Base-by-base conservation (phyloP, 2,888 invertebrate species). In the Autographa pulchrina region DNA sequence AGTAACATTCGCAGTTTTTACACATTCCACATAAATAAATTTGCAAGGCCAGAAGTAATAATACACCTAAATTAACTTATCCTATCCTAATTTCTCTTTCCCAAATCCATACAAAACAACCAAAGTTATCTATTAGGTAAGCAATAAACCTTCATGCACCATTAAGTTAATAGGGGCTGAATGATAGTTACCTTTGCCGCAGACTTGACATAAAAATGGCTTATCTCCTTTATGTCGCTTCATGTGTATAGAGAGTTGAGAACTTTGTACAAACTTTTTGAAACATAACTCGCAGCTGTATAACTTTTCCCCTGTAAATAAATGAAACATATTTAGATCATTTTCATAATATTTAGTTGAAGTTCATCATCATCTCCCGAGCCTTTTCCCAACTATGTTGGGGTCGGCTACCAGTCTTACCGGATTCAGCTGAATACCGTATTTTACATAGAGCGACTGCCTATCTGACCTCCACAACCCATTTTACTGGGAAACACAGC, bases 221-320 rank as follows among this genome's bases (percentile, higher is more conserved):
- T 96, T 96, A 70, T 95, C 96, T 0, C 96, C 96, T 66, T 92
- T 92, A 67, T 96, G 96, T 48, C 96, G 82, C 82, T 93, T 93
- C 92, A 95, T 92, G 68, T 96, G 96, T 71, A 92, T 93, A 0
- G 92, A 91, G 0, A 96, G 86, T 72, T 96, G 96, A 0, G 94
- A 92, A 77, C 92, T 94, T 71, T 96, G 96, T 1, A 93, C 92
- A 72, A 96, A 96, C 18, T 89, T 90, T 72, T 96, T 96, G 80
- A 90, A 92, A 79, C 96, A 96, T 25, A 96, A 91, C 0, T 93
- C 92, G 75, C 96, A 96, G 70, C 90, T 92, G 74, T 87, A 95
- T 14, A 89, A 79, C 65, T 93, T 94, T 65, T 95, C 96, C 2
- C 95, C 96, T 96, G 84, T 0, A 90, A 89, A 48, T 6, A 48